Evolutionary conservation across 2,113 vertebrate species (phyloP), one percentile per base, ranked within the genome.

Genomic region (Aspidoscelis tigris): DNA sequence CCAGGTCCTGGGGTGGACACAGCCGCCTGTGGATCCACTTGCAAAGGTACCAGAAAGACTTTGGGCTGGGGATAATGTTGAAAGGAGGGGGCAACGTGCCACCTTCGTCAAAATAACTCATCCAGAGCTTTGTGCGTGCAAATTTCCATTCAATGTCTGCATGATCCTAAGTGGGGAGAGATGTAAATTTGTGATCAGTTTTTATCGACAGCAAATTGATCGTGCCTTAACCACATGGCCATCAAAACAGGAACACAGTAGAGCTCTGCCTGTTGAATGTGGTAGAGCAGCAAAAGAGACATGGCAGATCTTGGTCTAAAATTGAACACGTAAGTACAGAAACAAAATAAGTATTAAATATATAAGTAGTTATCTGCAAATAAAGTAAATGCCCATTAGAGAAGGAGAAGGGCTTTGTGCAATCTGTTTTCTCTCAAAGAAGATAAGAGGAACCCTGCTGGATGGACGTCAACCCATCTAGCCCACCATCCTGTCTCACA

Each of bases 101-200:
- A 1, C 98, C 98, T 94, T 99, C 98, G 12, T 99, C 98, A 2
- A 99, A 99, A 88, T 99, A 99, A 88, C 98, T 99, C 98, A 99
- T 99, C 98, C 98, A 99, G 87, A 99, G 97, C 93, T 99, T 99
- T 0, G 98, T 99, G 86, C 98, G 96, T 3, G 98, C 98, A 75
- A 99, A 99, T 88, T 99, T 99, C 98, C 98, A 99, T 93, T 99
- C 98, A 4, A 99, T 99, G 80, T 99, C 98, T 0, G 98, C 98
- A 2, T 99, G 98, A 93, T 99, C 98, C 98, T 99, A 81, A 0
- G 74, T 47, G 83, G 89, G 16, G 72, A 41, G 39, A 72, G 0
- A 21, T 22, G 43, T 39, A 71, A 84, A 2, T 0, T 0, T 3
- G 0, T 77, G n/a, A 39, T 16, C 18, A 47, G 33, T 41, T 22